Evolutionary conservation across 2,888 invertebrate species (phyloP).

Genomic region (Operophtera brumata): DNA sequence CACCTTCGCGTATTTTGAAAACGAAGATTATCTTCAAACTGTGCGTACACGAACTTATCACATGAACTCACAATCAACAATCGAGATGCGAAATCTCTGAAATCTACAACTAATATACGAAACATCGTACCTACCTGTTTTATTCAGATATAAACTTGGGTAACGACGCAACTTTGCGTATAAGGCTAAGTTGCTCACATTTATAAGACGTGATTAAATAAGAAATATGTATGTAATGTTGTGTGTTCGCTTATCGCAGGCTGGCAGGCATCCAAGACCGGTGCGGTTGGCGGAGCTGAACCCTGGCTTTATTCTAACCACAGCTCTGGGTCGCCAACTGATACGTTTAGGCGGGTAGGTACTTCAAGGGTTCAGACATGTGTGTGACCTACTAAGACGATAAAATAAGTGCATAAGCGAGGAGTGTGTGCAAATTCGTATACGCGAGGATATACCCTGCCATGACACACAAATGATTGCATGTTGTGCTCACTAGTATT

Average conservation of each 20-base stretch:
- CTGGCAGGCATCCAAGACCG: slow-evolving; percentile 56
- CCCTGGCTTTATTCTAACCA: slow-evolving; percentile 49
- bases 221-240: slow-evolving; percentile 53
- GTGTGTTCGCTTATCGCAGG: slow-evolving; percentile 48
- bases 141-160: slow-evolving; percentile 21
- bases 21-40: neutral
- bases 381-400: slow-evolving; percentile 20
- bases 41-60: slow-evolving; percentile 5
- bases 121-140: slow-evolving; percentile 16
- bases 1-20: neutral
- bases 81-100: slow-evolving; percentile 11
- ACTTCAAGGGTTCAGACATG: slow-evolving; percentile 4
- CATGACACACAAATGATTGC: too few relatives aligned
- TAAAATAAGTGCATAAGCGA: slow-evolving; percentile 4
- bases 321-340: slow-evolving; percentile 51
- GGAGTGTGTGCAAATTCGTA: too few relatives aligned
- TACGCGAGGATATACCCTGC: too few relatives aligned
- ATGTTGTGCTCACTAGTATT: too few relatives aligned
- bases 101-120: slow-evolving; percentile 19
- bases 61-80: slow-evolving; percentile 14
- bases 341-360: slow-evolving; percentile 41
- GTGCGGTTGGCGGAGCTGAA: slow-evolving; percentile 36
- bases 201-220: slow-evolving; percentile 41
- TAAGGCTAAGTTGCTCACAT: slow-evolving; percentile 25
- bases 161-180: slow-evolving; percentile 23